Conservation (phyloP, 2,888 invertebrate genomes). For the Brenthis hecate region DNA sequence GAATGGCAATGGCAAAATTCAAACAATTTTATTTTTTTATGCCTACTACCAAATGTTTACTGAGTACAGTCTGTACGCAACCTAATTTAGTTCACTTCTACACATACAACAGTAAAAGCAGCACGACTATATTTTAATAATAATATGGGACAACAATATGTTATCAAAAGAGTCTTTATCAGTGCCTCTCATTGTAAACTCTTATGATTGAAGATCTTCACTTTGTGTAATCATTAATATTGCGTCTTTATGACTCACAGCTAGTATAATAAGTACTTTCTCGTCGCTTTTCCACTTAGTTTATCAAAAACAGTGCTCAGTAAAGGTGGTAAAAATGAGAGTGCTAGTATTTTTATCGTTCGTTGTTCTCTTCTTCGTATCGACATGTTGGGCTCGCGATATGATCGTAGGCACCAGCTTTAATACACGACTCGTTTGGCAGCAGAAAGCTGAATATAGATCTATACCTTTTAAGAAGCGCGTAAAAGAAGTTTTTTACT, state of each 20-base stretch:
- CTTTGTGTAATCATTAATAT: constrained; percentile 11
- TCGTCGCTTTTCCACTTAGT: neutral
- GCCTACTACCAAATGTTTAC: no score
- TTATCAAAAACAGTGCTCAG: constrained; percentile 19
- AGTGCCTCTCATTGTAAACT: constrained; percentile 29
- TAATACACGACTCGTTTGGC: constrained; percentile 55
- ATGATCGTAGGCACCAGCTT: constrained; percentile 60
- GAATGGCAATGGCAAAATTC: no score
- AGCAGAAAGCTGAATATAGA: constrained; percentile 60
- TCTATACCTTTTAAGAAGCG: constrained; percentile 64
- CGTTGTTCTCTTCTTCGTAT: constrained; percentile 48
- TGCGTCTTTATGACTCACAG: constrained; percentile 20
- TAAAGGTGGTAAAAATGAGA: constrained; percentile 50
- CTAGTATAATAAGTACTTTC: constrained; percentile 20
- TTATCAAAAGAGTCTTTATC: constrained; percentile 35
- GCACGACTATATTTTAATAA: constrained; percentile 27
- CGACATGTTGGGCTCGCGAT: constrained; percentile 53
- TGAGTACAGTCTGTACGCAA: neutral
- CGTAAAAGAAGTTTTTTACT: constrained; percentile 64
- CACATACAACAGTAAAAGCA: neutral
- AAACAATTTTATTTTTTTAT: no score
- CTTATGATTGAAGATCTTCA: constrained; percentile 18
- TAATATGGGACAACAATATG: constrained; percentile 14
- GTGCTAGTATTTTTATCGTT: constrained; percentile 48
- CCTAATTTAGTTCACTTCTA: neutral